Conservation (phyloP, 1,140 invertebrate genomes). For the Tetraneura akinire region DNA sequence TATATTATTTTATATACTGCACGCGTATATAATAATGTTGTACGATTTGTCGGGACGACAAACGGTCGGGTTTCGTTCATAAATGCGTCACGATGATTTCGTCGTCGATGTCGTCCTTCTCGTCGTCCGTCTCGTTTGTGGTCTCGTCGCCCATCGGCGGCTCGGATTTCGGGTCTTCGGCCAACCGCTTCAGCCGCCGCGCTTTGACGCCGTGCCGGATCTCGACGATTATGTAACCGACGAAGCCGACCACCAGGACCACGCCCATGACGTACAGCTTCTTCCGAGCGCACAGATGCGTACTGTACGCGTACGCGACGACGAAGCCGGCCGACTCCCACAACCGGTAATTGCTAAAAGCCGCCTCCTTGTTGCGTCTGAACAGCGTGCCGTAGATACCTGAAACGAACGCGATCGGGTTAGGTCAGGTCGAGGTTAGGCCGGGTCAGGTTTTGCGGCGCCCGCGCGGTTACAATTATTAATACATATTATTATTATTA, state of each 20-base stretch:
- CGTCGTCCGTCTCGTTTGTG: conserved; percentile 75
- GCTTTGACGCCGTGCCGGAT: conserved; percentile 73
- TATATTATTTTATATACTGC: too few species aligned
- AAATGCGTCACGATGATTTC: conserved; percentile 82
- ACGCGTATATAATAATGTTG: too few species aligned
- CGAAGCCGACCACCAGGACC: conserved; percentile 75
- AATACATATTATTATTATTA: too few species aligned
- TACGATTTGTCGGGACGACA: too few species aligned
- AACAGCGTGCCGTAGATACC: conserved; percentile 91
- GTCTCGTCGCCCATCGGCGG: conserved; percentile 60
- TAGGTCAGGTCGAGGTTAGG: background rate
- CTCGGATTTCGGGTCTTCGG: conserved; percentile 70
- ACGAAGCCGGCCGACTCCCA: conserved; percentile 94
- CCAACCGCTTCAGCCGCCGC: conserved; percentile 66
- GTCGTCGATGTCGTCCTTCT: conserved; percentile 81
- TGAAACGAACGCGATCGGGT: conserved; percentile 59
- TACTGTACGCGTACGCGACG: conserved; percentile 86
- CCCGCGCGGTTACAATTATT: background rate
- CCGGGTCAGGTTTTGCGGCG: background rate
- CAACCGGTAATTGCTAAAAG: conserved; percentile 93
- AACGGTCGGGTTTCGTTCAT: conserved; percentile 58
- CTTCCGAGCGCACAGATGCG: conserved; percentile 78
- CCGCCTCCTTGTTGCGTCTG: conserved; percentile 88
- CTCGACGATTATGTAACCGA: conserved; percentile 82
- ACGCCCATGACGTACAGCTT: conserved; percentile 87